Evolutionary conservation across 2,113 vertebrate species (phyloP).

Genomic region (Charadrius vociferus): DNA sequence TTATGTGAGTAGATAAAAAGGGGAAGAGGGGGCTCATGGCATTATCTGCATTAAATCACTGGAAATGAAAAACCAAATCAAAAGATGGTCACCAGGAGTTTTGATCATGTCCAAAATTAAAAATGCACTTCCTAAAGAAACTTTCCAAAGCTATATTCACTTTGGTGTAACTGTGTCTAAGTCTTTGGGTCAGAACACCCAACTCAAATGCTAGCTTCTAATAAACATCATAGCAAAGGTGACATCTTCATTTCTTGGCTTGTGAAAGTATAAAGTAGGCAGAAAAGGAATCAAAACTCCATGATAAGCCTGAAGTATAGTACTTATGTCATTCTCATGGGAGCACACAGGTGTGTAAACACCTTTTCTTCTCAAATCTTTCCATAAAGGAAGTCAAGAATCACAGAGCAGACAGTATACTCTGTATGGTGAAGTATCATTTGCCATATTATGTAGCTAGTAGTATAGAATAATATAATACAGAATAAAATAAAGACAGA

Average conservation of each 20-base stretch:
- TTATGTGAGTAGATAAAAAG: not conserved
- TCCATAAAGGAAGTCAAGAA: not conserved
- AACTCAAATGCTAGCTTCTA: not conserved
- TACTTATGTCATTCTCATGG: not conserved
- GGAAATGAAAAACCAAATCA: not conserved
- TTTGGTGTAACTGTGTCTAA: not conserved
- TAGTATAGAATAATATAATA: not conserved
- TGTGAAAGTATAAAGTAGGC: not conserved
- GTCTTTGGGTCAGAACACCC: not conserved
- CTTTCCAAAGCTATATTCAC: not conserved
- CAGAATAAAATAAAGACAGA: not conserved
- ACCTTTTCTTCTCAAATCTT: not conserved
- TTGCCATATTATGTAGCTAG: not conserved
- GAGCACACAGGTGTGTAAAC: not conserved
- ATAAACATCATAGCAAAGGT: not conserved
- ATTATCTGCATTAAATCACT: not conserved
- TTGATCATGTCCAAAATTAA: not conserved
- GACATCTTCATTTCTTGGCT: not conserved
- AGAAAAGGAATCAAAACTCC: not conserved
- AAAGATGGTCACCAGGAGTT: not conserved
- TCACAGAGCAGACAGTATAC: not conserved
- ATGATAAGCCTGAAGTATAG: not conserved
- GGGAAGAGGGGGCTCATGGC: fast-evolving
- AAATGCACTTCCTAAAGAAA: not conserved
- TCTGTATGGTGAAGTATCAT: not conserved